These are phyloP conservation scores for Bombus soroeensis DNA, from an alignment of 1,140 invertebrate genomes.

Conservation along the genomic window DNA sequence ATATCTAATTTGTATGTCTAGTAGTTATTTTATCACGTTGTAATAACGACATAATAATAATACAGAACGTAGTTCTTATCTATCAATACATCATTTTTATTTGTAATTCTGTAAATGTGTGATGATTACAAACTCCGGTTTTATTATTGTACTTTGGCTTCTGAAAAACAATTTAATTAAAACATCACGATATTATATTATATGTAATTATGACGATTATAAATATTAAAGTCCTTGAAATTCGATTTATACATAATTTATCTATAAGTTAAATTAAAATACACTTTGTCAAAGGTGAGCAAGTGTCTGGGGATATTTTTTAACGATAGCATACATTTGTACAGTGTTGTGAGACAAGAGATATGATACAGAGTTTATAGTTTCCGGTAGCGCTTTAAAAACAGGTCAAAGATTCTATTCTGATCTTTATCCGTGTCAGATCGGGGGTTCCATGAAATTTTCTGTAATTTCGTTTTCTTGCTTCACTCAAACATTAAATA, in stretches of 20 bases:
- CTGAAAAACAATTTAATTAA: too few relatives aligned
- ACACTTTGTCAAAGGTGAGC: not conserved
- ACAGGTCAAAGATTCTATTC: conserved; percentile 13
- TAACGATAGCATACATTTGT: not conserved
- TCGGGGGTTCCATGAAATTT: not conserved
- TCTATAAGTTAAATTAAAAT: not conserved
- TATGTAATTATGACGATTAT: too few relatives aligned
- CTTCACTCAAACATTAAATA: not conserved
- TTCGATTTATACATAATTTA: not conserved
- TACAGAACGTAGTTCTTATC: not conserved
- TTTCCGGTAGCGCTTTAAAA: conserved; percentile 4
- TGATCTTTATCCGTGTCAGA: not conserved
- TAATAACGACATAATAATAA: too few relatives aligned
- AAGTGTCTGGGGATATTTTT: not conserved
- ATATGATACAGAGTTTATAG: not conserved
- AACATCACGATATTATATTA: too few relatives aligned
- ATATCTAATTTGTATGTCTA: not conserved
- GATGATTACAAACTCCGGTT: too few relatives aligned
- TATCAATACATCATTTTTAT: too few relatives aligned
- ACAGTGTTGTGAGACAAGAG: not conserved
- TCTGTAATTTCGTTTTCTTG: not conserved
- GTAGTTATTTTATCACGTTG: not conserved
- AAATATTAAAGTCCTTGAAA: not conserved
- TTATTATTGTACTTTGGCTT: too few relatives aligned
- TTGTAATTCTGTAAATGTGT: too few relatives aligned